A percentile compares a stretch with the other conserved stretches of the same genome.
Conservation (phyloP, 2,113 vertebrate genomes). For the Triplophysa tibetana region DNA sequence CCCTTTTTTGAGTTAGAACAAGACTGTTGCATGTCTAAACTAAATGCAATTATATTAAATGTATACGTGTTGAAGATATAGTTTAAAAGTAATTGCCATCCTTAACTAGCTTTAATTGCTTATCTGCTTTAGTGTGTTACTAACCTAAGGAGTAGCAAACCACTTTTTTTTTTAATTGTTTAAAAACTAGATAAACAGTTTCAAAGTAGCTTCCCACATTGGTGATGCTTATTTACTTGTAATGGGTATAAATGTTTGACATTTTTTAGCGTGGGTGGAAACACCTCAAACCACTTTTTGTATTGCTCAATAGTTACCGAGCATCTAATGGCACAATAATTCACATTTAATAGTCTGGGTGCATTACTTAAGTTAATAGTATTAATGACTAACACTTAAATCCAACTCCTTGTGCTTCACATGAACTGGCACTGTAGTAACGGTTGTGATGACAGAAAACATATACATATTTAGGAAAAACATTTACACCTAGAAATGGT, state of each 20-base stretch:
- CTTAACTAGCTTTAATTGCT: too few relatives aligned
- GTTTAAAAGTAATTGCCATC: too few relatives aligned
- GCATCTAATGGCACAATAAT: not conserved
- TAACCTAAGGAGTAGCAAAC: not conserved
- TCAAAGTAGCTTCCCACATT: not conserved
- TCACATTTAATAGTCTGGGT: not conserved
- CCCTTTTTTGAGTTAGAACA: too few relatives aligned
- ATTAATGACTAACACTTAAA: not conserved
- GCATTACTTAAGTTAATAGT: not conserved
- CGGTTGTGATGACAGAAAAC: slow-evolving; percentile 7
- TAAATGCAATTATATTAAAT: too few relatives aligned
- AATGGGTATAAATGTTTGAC: not conserved
- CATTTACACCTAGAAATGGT: slow-evolving; percentile 1
- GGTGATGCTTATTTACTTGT: not conserved
- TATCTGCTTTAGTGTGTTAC: not conserved
- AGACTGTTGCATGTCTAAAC: too few relatives aligned
- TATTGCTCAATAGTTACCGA: not conserved
- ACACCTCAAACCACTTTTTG: not conserved
- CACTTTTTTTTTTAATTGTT: not conserved
- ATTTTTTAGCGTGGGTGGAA: not conserved
- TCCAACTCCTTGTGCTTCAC: not conserved
- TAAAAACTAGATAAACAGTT: not conserved
- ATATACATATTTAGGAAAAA: not conserved
- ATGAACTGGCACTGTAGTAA: not conserved
- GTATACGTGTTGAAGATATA: too few relatives aligned